phyloP scores from a whole-genome alignment of 2,888 invertebrate species.

The Spilarctia lutea region DNA sequence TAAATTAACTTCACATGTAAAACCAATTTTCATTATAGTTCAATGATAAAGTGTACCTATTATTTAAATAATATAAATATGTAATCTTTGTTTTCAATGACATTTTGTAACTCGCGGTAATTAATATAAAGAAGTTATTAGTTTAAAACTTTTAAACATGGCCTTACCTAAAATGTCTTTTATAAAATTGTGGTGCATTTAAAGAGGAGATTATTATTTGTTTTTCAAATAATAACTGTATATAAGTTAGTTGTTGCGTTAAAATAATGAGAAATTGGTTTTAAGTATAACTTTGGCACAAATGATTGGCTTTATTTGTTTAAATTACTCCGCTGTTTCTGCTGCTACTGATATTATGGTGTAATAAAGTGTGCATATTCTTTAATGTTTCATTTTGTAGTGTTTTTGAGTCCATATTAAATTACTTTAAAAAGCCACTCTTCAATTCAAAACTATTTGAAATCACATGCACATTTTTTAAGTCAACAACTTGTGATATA shows the following conservation, averaged over 20 bases:
- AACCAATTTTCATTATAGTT: constrained; percentile 9
- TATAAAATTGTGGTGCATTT: background rate
- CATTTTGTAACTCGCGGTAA: background rate
- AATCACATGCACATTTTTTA: too few relatives aligned
- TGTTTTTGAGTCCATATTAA: constrained; percentile 2
- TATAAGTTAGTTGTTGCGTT: background rate
- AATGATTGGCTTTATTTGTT: background rate
- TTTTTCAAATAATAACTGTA: too few relatives aligned
- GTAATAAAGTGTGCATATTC: constrained; percentile 14
- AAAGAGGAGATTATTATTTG: constrained; percentile 6
- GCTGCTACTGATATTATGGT: constrained; percentile 6
- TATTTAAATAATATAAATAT: background rate
- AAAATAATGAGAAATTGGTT: constrained; percentile 11
- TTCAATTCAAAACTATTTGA: too few relatives aligned
- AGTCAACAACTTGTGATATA: too few relatives aligned
- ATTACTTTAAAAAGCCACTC: background rate
- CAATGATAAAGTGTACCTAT: background rate
- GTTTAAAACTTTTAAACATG: background rate
- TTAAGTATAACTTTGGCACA: constrained; percentile 1
- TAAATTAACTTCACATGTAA: background rate
- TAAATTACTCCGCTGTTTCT: background rate
- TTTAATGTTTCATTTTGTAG: constrained; percentile 14
- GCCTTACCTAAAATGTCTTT: background rate
- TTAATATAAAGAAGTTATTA: background rate
- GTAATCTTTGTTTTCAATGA: background rate